Evolutionary conservation across 35 echinoderm and acorn worm species (phyloP), one percentile per base, ranked within the genome.

Genomic region (Eucidaris tribuloides): DNA sequence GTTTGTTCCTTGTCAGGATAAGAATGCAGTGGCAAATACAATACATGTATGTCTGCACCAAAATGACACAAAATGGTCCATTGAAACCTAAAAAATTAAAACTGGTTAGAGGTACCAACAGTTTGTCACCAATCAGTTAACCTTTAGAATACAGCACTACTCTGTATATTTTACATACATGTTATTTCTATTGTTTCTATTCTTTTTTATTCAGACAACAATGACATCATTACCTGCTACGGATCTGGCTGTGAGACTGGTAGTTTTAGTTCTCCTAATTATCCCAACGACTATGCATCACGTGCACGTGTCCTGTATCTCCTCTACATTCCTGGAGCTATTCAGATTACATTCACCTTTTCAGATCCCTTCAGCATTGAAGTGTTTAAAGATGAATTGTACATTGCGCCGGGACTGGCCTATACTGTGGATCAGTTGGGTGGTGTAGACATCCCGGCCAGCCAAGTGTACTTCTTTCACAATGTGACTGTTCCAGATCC

Each of bases 311-410:
- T 77, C 25, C 7, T 71, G 6, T 92, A 92, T 43, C 61, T 92
- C 4, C 83, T 92, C 17, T 92, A 86, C 62, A 79, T 92, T 13
- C 89, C 89, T 5, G 63, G 65, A 28, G 89, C 81, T 56, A 81
- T 40, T 30, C 61, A 79, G 18, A 81, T 92, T 45, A 56, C 50
- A 5, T 92, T 92, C 59, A 45, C 72, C 5, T 79, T 62, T 42
- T 13, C 29, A 29, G 22, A 57, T 2, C 68, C 33, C 30, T 92
- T 92, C 44, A 83, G 83, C 1, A 62, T 92, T 71, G 89, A 92
- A 80, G 35, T 58, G 6, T 34, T 76, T 38, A 92, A 92, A 76
- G 89, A 92, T 74, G 89, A 92, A 25, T 58, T 92, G 27, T 92
- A 92, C 59, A 77, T 92, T 50, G 89, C 82, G 13, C 62, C 57